Evolutionary conservation across 1,140 invertebrate genomes (phyloP).

Genomic region (Plodia interpunctella): DNA sequence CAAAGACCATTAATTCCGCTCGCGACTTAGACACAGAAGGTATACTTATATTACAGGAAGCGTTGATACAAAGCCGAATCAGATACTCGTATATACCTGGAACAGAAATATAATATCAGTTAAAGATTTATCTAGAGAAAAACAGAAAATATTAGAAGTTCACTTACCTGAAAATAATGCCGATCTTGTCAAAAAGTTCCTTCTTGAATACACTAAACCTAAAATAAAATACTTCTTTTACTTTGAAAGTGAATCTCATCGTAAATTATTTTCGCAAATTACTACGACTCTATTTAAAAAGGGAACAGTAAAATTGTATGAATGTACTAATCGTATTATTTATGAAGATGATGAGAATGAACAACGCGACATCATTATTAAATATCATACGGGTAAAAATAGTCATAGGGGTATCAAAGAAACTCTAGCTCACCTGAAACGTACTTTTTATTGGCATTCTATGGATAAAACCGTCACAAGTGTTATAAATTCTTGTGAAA

Average conservation of each 20-base stretch:
- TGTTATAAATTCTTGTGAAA: constrained; percentile 30
- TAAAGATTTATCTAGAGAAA: constrained; percentile 19
- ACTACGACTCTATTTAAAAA: constrained; percentile 16
- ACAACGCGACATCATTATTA: constrained; percentile 5
- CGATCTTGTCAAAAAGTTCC: constrained; percentile 26
- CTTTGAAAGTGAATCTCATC: too few species aligned
- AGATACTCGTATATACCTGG: constrained; percentile 31
- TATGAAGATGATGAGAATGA: constrained; percentile 13
- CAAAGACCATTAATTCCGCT: too few species aligned
- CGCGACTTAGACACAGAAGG: too few species aligned
- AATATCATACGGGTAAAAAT: constrained; percentile 21
- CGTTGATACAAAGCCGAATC: constrained; percentile 35
- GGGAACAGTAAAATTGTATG: constrained; percentile 12
- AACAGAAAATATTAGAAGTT: constrained; percentile 27
- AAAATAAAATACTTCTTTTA: constrained; percentile 5
- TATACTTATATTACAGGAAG: too few species aligned
- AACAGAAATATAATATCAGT: constrained; percentile 20
- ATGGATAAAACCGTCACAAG: constrained; percentile 29
- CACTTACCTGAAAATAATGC: constrained; percentile 21
- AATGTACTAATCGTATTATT: constrained; percentile 17
- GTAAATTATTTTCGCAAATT: neutral
- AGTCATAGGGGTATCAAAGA: constrained; percentile 12
- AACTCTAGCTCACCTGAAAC: constrained; percentile 2
- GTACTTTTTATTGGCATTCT: constrained; percentile 27
- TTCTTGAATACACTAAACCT: constrained; percentile 26